Percentiles rank a stretch among this genome's conserved stretches.
Evolutionary conservation across 2,113 vertebrate species (phyloP).

Genomic region (Phylloscopus whistleri): DNA sequence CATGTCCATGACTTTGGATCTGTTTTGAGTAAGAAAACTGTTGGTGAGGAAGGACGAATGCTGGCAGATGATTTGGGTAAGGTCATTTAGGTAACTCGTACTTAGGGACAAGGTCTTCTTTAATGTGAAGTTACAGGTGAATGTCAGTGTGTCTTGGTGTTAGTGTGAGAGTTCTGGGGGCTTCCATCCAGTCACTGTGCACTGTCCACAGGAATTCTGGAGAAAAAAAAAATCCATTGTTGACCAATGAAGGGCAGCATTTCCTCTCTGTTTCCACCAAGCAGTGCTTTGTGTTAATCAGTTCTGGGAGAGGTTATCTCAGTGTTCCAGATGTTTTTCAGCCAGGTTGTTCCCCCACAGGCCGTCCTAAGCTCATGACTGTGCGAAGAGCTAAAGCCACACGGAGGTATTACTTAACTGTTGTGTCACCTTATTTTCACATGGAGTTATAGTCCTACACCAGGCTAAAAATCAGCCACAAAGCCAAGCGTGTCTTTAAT

Average conservation of each 20-base stretch:
- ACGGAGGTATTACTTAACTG: background rate
- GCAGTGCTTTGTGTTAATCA: background rate
- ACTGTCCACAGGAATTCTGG: no score
- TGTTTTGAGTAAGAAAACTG: fast-evolving
- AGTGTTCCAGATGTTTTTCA: background rate
- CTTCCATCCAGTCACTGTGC: no score
- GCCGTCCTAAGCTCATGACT: background rate
- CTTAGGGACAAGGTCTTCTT: background rate
- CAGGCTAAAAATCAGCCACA: background rate
- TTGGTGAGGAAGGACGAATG: background rate
- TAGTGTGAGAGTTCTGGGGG: no score
- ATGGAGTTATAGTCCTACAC: background rate
- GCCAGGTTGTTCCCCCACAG: fast-evolving
- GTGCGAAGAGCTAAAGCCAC: background rate
- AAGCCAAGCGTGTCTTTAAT: background rate
- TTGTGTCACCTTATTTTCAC: background rate
- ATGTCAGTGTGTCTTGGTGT: fast-evolving
- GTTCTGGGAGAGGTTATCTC: background rate
- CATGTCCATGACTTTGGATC: fast-evolving
- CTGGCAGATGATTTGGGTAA: background rate
- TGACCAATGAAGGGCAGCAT: background rate
- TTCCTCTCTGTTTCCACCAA: background rate
- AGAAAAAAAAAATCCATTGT: no score
- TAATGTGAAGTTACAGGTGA: fast-evolving
- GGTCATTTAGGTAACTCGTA: background rate